phyloP scores from a whole-genome alignment of 2,113 vertebrate genomes.

The Corvus hawaiiensis region DNA sequence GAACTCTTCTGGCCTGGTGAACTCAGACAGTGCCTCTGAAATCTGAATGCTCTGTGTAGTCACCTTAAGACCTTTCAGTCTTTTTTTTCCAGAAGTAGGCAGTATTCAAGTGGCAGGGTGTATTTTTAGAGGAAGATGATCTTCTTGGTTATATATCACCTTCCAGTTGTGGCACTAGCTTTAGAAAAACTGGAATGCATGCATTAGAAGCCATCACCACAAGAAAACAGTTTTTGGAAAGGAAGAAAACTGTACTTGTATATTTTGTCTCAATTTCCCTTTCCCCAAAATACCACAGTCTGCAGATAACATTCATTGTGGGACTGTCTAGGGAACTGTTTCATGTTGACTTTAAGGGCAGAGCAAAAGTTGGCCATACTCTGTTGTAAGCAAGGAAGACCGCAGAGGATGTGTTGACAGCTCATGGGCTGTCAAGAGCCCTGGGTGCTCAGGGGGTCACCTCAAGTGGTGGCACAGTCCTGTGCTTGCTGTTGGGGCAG shows the following conservation, averaged over 20 bases:
- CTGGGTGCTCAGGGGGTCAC: background rate
- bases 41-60: background rate
- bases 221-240: background rate
- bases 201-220: background rate
- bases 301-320: slow-evolving; percentile 18
- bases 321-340: background rate
- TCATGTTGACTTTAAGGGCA: background rate
- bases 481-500: background rate
- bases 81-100: background rate
- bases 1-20: slow-evolving; percentile 2
- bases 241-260: background rate
- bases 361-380: background rate
- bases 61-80: background rate
- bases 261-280: slow-evolving; percentile 17
- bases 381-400: background rate
- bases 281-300: background rate
- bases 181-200: background rate
- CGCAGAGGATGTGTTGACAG: background rate
- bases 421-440: fast-evolving
- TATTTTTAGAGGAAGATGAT: slow-evolving; percentile 3
- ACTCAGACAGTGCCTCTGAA: background rate
- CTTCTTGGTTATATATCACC: background rate
- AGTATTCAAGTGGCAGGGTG: background rate
- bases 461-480: background rate
- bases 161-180: background rate